These are phyloP conservation scores for Limenitis camilla DNA, from an alignment of 2,888 invertebrate species.

Conservation along the genomic window DNA sequence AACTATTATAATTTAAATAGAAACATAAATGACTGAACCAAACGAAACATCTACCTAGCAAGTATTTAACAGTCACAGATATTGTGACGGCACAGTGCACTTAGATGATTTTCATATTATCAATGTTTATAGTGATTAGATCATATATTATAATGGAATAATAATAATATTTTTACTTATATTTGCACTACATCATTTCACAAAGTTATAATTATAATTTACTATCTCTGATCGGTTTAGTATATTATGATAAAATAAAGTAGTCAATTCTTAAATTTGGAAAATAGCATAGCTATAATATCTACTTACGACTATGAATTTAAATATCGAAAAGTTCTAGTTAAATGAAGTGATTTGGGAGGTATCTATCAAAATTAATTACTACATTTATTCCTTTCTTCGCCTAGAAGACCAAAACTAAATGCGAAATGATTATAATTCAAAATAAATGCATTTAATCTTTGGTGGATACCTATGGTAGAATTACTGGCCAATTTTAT, in stretches of 20 bases:
- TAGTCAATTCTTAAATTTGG: constrained; percentile 43
- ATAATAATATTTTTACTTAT: constrained; percentile 8
- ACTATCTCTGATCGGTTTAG: not conserved
- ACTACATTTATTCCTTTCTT: too few relatives aligned
- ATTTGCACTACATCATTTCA: constrained; percentile 14
- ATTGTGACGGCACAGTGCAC: constrained; percentile 64
- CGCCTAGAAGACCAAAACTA: too few relatives aligned
- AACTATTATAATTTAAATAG: constrained; percentile 29
- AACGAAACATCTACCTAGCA: constrained; percentile 42
- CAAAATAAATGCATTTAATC: too few relatives aligned
- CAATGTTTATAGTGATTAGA: constrained; percentile 16
- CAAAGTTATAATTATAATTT: constrained; percentile 2
- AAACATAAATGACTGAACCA: constrained; percentile 36
- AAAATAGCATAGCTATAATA: constrained; percentile 28
- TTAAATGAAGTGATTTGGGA: too few relatives aligned
- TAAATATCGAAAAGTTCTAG: not conserved
- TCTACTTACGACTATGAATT: constrained; percentile 10
- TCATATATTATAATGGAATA: constrained; percentile 5
- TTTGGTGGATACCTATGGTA: too few relatives aligned
- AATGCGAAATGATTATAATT: too few relatives aligned
- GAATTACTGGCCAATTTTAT: too few relatives aligned
- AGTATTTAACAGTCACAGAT: constrained; percentile 41
- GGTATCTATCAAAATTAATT: too few relatives aligned
- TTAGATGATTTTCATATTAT: constrained; percentile 40
- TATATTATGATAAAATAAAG: constrained; percentile 26